Conservation (phyloP, 2,797 vertebrate genomes). For the Babyrousa celebensis region DNA sequence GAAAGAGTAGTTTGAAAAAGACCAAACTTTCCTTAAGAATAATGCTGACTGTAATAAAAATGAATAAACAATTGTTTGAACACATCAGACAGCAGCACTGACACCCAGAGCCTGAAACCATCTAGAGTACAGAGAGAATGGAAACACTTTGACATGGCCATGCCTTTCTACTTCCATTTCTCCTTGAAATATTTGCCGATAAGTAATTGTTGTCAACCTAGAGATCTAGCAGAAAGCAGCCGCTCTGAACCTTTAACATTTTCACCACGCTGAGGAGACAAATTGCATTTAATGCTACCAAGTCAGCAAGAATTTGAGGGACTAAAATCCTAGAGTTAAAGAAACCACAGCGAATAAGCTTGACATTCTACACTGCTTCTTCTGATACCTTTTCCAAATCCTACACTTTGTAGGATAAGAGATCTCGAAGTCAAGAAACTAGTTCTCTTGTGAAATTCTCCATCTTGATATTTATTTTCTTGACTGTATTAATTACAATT, state of each 20-base stretch:
- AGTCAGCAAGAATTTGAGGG: not conserved
- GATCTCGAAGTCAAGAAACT: not conserved
- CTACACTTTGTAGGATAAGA: not conserved
- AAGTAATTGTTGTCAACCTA: not conserved
- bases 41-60: not conserved
- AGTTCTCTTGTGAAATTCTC: not conserved
- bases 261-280: not conserved
- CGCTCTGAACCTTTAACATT: not conserved
- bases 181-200: not conserved
- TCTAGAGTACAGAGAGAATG: not conserved
- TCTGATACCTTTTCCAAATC: not conserved
- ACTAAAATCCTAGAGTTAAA: not conserved
- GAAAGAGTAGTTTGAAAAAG: slow-evolving; percentile 1
- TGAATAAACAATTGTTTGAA: not conserved
- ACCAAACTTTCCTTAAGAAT: not conserved
- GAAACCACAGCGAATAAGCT: not conserved
- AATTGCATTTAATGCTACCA: not conserved
- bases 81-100: not conserved
- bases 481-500: not conserved
- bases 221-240: not conserved
- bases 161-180: not conserved
- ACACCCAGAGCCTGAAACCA: not conserved
- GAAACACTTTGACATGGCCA: not conserved
- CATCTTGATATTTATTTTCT: not conserved
- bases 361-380: not conserved